Conservation (phyloP, 2,888 invertebrate genomes). For the Drosophila heteroneura region DNA sequence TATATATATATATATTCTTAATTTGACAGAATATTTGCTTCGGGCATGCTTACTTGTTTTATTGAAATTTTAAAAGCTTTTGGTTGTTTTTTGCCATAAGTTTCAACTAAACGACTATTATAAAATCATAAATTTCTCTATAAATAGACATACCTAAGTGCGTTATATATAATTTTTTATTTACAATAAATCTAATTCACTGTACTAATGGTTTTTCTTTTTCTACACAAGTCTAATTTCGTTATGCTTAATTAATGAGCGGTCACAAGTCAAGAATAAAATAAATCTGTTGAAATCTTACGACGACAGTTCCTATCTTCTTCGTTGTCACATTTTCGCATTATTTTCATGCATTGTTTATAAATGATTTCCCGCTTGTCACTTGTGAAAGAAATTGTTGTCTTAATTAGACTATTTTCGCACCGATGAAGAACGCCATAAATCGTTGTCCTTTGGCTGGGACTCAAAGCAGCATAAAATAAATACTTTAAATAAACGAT, state of each 20-base stretch:
- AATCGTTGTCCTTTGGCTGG: neutral
- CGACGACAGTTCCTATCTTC: neutral
- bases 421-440: neutral
- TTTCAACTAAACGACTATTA: neutral
- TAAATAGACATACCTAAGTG: neutral
- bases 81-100: neutral
- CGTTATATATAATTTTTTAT: neutral
- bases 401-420: slow-evolving; percentile 30
- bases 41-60: neutral
- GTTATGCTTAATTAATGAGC: neutral
- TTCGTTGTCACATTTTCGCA: neutral
- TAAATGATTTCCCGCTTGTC: slow-evolving; percentile 28
- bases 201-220: neutral
- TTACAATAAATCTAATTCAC: neutral
- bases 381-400: slow-evolving; percentile 28
- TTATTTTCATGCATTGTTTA: slow-evolving; percentile 19
- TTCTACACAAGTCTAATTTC: neutral
- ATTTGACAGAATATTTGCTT: neutral
- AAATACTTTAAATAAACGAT: neutral
- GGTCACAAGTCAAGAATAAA: neutral
- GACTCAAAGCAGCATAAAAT: neutral
- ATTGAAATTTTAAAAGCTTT: neutral
- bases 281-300: neutral
- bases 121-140: neutral
- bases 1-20: neutral